These are phyloP conservation scores for Daboia siamensis DNA, from an alignment of 2,113 vertebrate genomes.

Conservation along the genomic window DNA sequence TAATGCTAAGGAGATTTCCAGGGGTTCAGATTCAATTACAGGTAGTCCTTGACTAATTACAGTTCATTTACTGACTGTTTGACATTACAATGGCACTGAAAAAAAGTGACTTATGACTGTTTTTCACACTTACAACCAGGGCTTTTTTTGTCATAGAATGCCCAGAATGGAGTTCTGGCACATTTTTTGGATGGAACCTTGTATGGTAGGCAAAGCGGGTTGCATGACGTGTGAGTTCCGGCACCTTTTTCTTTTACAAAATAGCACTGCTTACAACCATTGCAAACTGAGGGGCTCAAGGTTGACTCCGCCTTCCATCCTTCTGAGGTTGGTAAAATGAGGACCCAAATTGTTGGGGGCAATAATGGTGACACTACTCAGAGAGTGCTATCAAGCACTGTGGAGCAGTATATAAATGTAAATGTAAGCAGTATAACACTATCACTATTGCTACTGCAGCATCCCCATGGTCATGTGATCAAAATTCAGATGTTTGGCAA, in stretches of 20 bases:
- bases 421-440: not conserved
- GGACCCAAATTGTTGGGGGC: no score
- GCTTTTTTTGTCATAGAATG: no score
- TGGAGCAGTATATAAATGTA: not conserved
- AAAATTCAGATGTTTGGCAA: not conserved
- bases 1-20: not conserved
- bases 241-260: no score
- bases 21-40: not conserved
- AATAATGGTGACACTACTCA: no score
- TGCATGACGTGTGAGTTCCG: no score
- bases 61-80: not conserved
- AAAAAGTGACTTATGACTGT: not conserved
- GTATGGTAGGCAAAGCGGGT: no score
- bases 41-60: not conserved
- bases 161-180: no score
- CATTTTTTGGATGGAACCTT: no score
- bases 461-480: not conserved
- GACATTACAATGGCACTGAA: not conserved
- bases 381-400: not conserved
- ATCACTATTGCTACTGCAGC: not conserved
- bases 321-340: not conserved
- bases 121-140: not conserved
- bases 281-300: not conserved
- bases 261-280: not conserved
- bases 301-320: not conserved